A percentile compares a stretch with the other conserved stretches of the same genome.
These are phyloP conservation scores for Anseranas semipalmata DNA, from an alignment of 2,113 vertebrate genomes.

Conservation along the genomic window DNA sequence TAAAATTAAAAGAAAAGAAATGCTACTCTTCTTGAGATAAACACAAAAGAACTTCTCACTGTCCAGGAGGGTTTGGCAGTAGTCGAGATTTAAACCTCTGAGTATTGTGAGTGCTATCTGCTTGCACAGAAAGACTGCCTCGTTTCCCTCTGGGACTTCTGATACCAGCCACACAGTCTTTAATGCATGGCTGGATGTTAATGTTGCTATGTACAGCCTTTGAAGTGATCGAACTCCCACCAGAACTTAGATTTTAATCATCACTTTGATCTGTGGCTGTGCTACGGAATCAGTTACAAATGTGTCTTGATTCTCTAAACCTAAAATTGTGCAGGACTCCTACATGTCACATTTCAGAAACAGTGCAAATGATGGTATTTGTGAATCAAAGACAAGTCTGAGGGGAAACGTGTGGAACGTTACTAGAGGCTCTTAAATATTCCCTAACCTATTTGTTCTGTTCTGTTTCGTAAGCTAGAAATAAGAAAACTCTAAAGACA, in stretches of 20 bases:
- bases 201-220: conserved; percentile 59
- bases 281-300: conserved; percentile 63
- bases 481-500: background rate
- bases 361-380: conserved; percentile 12
- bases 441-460: background rate
- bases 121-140: conserved; percentile 29
- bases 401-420: background rate
- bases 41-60: background rate
- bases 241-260: conserved; percentile 70
- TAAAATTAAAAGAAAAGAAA: background rate
- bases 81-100: conserved; percentile 11
- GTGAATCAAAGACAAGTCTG: conserved; percentile 15
- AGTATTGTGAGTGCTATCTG: conserved; percentile 31
- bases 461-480: background rate
- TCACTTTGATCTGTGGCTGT: conserved; percentile 63
- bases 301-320: conserved; percentile 50
- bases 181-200: conserved; percentile 56
- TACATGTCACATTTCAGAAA: background rate
- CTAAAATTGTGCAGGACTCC: conserved; percentile 47
- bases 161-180: background rate
- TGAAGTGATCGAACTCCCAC: conserved; percentile 68
- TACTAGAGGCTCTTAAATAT: background rate
- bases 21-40: background rate
- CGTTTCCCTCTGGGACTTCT: conserved; percentile 19
- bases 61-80: background rate